These are phyloP conservation scores for Formica selysi DNA, from an alignment of 1,140 invertebrate genomes.

Conservation along the genomic window DNA sequence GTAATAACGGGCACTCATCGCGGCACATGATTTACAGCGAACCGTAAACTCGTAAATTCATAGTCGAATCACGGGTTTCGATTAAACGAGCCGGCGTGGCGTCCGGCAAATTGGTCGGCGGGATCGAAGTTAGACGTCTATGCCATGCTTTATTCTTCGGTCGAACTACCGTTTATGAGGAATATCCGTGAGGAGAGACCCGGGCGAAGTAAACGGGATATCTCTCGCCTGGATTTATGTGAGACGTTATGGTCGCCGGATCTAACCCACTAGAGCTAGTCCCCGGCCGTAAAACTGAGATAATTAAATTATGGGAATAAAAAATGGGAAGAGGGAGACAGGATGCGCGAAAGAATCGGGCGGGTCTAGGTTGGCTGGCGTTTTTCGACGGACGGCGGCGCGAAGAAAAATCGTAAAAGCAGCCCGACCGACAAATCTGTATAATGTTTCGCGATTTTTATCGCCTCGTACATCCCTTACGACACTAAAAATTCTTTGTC, in stretches of 20 bases:
- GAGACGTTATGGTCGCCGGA: constrained; percentile 76
- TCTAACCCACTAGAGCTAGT: constrained; percentile 79
- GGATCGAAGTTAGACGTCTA: constrained; percentile 39
- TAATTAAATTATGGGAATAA: constrained; percentile 85
- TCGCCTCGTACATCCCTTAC: constrained; percentile 70
- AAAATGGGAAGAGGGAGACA: constrained; percentile 66
- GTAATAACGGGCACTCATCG: constrained; percentile 38
- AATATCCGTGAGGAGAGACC: constrained; percentile 62
- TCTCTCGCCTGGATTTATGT: constrained; percentile 77
- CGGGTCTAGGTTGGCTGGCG: constrained; percentile 23
- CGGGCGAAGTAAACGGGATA: constrained; percentile 71
- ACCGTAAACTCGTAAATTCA: constrained; percentile 60
- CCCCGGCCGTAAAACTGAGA: constrained; percentile 80
- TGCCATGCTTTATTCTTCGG: constrained; percentile 45
- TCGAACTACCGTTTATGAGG: constrained; percentile 65
- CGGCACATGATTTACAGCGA: neutral
- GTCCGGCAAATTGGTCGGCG: constrained; percentile 49
- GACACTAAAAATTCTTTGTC: constrained; percentile 61
- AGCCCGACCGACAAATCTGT: constrained; percentile 84
- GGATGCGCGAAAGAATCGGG: constrained; percentile 33
- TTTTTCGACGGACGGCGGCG: constrained; percentile 62
- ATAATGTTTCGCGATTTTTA: constrained; percentile 85
- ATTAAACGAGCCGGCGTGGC: neutral
- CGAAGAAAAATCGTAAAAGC: constrained; percentile 84
- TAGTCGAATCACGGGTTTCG: constrained; percentile 51